A percentile compares a stretch with the other conserved stretches of the same genome.
Evolutionary conservation across 2,113 vertebrate species (phyloP).

Genomic region (Vanacampus margaritifer): DNA sequence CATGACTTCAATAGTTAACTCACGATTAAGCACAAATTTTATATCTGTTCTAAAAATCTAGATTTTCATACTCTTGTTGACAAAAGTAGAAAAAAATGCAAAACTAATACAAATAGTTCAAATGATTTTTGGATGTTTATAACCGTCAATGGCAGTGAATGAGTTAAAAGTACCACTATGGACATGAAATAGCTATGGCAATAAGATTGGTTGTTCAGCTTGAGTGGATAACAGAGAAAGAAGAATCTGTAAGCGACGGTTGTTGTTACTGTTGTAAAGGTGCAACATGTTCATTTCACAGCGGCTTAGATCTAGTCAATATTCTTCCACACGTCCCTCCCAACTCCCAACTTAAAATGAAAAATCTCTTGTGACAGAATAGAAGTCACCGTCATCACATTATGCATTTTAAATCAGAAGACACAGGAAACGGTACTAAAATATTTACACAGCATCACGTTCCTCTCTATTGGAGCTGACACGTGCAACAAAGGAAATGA

Average conservation of each 20-base stretch:
- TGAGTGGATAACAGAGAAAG: not conserved
- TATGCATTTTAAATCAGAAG: slow-evolving; percentile 6
- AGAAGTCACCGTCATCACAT: slow-evolving; percentile 1
- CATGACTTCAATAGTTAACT: too few species aligned
- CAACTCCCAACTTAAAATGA: not conserved
- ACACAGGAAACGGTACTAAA: slow-evolving; percentile 15
- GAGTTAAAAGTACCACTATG: too few species aligned
- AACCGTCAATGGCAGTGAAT: too few species aligned
- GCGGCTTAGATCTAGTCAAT: not conserved
- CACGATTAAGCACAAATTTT: too few species aligned
- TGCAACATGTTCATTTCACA: slow-evolving; percentile 2
- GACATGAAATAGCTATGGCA: not conserved
- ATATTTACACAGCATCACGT: slow-evolving; percentile 21
- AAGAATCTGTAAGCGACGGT: too few species aligned
- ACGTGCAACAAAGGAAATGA: slow-evolving; percentile 15
- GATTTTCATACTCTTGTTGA: too few species aligned
- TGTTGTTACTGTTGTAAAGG: not conserved
- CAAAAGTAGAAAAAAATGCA: too few species aligned
- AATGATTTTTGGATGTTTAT: too few species aligned
- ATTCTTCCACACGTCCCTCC: not conserved
- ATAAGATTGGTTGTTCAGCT: not conserved
- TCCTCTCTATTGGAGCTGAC: slow-evolving; percentile 20
- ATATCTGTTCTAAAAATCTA: too few species aligned
- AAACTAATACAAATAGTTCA: too few species aligned
- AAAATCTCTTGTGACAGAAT: slow-evolving; percentile 7